These are phyloP conservation scores for Eupithecia exiguata DNA, from an alignment of 2,888 invertebrate species.

Conservation along the genomic window DNA sequence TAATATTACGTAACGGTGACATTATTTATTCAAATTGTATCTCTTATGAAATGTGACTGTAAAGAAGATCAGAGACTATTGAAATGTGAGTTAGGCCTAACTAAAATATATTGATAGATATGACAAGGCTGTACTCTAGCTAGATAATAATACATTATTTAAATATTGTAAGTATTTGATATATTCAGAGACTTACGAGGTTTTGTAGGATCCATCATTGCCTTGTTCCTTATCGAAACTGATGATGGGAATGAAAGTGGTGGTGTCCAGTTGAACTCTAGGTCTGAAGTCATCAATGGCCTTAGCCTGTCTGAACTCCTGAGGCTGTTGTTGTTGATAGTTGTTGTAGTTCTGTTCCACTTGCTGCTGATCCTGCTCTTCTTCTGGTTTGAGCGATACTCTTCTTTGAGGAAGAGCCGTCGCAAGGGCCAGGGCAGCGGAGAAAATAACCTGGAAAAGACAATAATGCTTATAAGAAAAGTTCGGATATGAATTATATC, in stretches of 20 bases:
- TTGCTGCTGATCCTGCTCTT: slow-evolving; percentile 64
- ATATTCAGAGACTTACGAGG: slow-evolving; percentile 81
- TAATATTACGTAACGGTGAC: slow-evolving; percentile 6
- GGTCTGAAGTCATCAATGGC: slow-evolving; percentile 76
- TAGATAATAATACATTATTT: no score
- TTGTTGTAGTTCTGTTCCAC: slow-evolving; percentile 73
- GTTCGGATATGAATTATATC: not conserved
- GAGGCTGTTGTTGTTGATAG: slow-evolving; percentile 53
- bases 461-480: slow-evolving; percentile 29
- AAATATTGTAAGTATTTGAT: no score
- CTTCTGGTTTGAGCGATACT: slow-evolving; percentile 65
- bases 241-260: slow-evolving; percentile 92
- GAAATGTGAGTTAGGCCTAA: not conserved
- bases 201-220: slow-evolving; percentile 92
- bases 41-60: slow-evolving; percentile 12
- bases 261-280: slow-evolving; percentile 80
- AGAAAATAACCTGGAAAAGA: slow-evolving; percentile 69
- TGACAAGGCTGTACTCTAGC: no score
- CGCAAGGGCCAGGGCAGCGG: slow-evolving; percentile 69
- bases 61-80: not conserved
- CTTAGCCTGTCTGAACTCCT: slow-evolving; percentile 70
- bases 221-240: slow-evolving; percentile 92
- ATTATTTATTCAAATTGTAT: slow-evolving; percentile 19
- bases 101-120: no score
- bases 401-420: slow-evolving; percentile 77